Conservation (phyloP, 1,140 invertebrate species). For the Aphelenchoides fujianensis region DNA sequence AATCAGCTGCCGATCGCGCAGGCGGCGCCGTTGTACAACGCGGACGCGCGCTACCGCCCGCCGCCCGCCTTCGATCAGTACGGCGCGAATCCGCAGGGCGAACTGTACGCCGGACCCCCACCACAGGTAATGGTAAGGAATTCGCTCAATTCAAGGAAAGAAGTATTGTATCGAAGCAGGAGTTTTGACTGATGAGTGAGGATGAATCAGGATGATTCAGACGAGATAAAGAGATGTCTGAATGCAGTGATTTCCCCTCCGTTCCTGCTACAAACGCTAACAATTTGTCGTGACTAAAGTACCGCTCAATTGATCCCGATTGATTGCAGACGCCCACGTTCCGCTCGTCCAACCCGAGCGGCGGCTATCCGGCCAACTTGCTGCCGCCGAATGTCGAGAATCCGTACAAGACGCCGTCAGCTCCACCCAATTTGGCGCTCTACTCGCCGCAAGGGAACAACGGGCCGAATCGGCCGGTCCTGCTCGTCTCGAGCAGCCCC, state of each 20-base stretch:
- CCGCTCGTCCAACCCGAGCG: background rate
- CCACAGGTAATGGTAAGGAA: slow-evolving; percentile 15
- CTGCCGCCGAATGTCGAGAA: background rate
- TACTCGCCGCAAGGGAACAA: slow-evolving; percentile 16
- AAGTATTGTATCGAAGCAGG: too few relatives aligned
- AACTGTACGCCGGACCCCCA: background rate
- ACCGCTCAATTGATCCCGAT: too few relatives aligned
- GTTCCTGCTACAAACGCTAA: too few relatives aligned
- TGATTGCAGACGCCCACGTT: slow-evolving; percentile 14
- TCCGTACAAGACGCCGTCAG: slow-evolving; percentile 4
- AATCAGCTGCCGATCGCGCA: slow-evolving; percentile 10
- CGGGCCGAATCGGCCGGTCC: background rate
- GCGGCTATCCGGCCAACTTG: background rate
- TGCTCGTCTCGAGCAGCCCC: slow-evolving; percentile 7
- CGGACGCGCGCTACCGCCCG: background rate
- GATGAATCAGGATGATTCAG: too few relatives aligned
- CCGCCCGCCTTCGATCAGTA: background rate
- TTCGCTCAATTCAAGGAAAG: too few relatives aligned
- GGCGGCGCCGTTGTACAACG: slow-evolving; percentile 15
- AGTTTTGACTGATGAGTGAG: too few relatives aligned
- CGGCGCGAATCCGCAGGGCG: background rate
- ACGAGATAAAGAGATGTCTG: too few relatives aligned
- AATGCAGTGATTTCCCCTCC: too few relatives aligned
- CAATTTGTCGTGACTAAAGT: too few relatives aligned
- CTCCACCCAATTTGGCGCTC: slow-evolving; percentile 2